These are phyloP conservation scores for Apotomis betuletana DNA, from an alignment of 2,888 invertebrate species.

Conservation along the genomic window DNA sequence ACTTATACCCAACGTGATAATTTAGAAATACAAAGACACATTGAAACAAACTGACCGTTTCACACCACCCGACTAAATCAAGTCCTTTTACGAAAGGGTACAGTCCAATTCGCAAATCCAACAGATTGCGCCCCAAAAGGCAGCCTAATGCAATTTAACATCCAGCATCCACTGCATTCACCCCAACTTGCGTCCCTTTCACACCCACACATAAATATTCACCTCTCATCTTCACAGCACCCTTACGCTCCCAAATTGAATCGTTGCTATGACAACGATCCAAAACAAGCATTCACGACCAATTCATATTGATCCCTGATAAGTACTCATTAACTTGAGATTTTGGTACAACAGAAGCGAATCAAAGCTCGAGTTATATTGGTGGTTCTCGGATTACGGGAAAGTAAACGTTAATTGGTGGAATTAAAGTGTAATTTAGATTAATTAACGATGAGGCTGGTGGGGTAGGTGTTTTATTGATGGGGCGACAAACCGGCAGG, in stretches of 20 bases:
- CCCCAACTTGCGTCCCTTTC: conserved; percentile 59
- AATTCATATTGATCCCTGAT: conserved; percentile 59
- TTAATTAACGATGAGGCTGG: conserved; percentile 56
- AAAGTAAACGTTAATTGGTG: conserved; percentile 66
- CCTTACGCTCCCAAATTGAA: conserved; percentile 54
- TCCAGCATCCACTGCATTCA: conserved; percentile 65
- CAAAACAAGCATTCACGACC: conserved; percentile 69
- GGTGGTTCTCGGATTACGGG: conserved; percentile 55
- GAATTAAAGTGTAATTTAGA: conserved; percentile 68
- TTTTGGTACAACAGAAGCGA: conserved; percentile 44
- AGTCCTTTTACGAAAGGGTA: conserved; percentile 23
- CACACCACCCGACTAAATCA: conserved; percentile 3
- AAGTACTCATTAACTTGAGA: conserved; percentile 46
- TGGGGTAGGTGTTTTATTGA: conserved; percentile 25
- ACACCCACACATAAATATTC: conserved; percentile 43
- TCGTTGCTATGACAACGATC: conserved; percentile 72
- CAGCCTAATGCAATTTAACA: conserved; percentile 76
- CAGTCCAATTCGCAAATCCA: conserved; percentile 41
- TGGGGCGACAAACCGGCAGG: conserved; percentile 14
- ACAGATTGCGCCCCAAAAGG: conserved; percentile 59
- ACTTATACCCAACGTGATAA: no score
- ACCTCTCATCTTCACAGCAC: conserved; percentile 59
- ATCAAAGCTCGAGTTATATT: conserved; percentile 57
- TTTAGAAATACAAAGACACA: not conserved
- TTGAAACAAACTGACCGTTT: not conserved